Conservation (phyloP, 1,140 invertebrate genomes). For the Aphis craccivora region DNA sequence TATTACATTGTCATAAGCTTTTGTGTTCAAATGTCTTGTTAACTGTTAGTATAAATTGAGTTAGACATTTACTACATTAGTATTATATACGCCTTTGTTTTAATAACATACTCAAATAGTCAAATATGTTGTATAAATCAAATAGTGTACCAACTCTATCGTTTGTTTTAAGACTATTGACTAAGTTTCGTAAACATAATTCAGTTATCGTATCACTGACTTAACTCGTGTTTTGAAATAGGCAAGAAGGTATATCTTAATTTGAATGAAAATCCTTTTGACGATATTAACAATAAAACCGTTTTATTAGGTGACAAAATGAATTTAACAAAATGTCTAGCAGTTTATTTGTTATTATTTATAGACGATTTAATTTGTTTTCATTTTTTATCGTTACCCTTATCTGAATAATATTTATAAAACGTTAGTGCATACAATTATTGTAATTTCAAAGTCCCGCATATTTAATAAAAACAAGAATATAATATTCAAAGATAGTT, state of each 20-base stretch:
- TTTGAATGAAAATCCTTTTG: background rate
- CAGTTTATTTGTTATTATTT: background rate
- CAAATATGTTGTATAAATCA: background rate
- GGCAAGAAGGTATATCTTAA: background rate
- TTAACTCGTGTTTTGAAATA: background rate
- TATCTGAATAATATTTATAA: background rate
- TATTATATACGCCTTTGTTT: background rate
- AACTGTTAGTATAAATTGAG: background rate
- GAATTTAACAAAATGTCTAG: background rate
- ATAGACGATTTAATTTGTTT: background rate
- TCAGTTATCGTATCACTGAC: background rate
- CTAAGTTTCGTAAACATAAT: background rate
- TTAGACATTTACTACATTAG: background rate
- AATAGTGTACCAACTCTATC: background rate
- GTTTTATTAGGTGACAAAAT: background rate
- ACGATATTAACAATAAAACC: background rate
- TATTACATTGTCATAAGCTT: background rate
- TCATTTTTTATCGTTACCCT: background rate
- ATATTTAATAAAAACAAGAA: too few species aligned
- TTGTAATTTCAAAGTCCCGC: too few species aligned
- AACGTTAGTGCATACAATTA: background rate
- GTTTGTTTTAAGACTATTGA: constrained; percentile 3
- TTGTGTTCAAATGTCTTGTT: background rate
- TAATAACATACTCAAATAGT: background rate
- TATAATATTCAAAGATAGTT: too few species aligned